These are phyloP conservation scores for Halcyon leucocephala DNA, from an alignment of 2,797 vertebrate species.

Conservation along the genomic window DNA sequence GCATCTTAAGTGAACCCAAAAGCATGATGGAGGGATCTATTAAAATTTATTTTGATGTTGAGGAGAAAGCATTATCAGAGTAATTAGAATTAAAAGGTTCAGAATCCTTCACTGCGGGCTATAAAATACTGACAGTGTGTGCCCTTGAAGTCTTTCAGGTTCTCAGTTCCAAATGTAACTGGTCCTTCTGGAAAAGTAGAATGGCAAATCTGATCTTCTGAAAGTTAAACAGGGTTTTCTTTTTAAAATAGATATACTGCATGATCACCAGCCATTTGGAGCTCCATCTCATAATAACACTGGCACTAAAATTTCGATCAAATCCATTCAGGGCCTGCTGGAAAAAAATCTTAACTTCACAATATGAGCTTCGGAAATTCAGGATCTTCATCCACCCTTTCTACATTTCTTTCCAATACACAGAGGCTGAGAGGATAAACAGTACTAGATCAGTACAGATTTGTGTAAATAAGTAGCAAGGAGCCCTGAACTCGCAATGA, in stretches of 20 bases:
- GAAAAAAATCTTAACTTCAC: background rate
- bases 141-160: background rate
- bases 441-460: background rate
- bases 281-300: background rate
- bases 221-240: background rate
- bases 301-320: background rate
- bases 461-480: background rate
- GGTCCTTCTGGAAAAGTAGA: background rate
- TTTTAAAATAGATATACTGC: background rate
- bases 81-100: background rate
- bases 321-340: background rate
- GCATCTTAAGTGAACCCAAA: background rate
- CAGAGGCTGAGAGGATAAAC: background rate
- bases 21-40: background rate
- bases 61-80: background rate
- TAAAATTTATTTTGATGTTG: background rate
- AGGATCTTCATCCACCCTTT: background rate
- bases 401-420: background rate
- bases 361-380: background rate
- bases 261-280: background rate
- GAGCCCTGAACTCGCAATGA: fast-evolving
- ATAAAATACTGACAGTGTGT: background rate
- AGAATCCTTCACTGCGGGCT: background rate
- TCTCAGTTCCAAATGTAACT: background rate
- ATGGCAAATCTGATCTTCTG: background rate